A percentile compares a stretch with the other conserved stretches of the same genome.
Evolutionary conservation across 2,888 invertebrate genomes (phyloP).

Genomic region (Trisateles emortualis): DNA sequence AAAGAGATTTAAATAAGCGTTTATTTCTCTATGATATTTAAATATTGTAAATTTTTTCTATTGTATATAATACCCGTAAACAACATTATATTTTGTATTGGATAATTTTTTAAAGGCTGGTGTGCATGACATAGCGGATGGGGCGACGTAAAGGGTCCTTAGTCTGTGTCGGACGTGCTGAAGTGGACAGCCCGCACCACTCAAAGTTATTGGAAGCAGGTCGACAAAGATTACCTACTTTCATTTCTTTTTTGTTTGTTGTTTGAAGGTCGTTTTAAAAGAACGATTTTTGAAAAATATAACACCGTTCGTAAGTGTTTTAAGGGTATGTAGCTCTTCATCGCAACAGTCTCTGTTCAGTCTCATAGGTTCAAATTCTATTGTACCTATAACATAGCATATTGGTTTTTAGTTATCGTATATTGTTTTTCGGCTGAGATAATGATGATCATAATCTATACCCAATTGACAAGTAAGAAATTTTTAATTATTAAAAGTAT

Average conservation of each 20-base stretch:
- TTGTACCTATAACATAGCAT: too few species aligned
- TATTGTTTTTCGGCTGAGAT: too few species aligned
- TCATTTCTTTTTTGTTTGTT: constrained; percentile 29
- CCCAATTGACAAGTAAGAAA: too few species aligned
- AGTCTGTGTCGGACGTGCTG: constrained; percentile 57
- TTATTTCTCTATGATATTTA: too few species aligned
- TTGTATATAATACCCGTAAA: constrained; percentile 10
- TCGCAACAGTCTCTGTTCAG: too few species aligned
- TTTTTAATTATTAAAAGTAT: too few species aligned
- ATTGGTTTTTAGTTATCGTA: too few species aligned
- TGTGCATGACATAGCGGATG: constrained; percentile 49
- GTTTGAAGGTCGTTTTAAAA: constrained; percentile 13
- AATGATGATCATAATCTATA: too few species aligned
- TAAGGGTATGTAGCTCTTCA: too few species aligned
- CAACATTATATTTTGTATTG: constrained; percentile 13
- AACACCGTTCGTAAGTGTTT: too few species aligned
- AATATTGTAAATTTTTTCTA: background rate
- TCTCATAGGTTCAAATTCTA: too few species aligned
- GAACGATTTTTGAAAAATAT: background rate
- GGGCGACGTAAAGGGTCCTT: constrained; percentile 41
- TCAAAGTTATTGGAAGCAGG: constrained; percentile 37
- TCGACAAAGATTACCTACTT: constrained; percentile 28
- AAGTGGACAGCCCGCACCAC: constrained; percentile 54
- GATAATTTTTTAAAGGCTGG: constrained; percentile 20
- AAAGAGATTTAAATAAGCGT: too few species aligned